phyloP scores from a whole-genome alignment of 1,140 invertebrate species.

The Pseudobourletiella spinata region DNA sequence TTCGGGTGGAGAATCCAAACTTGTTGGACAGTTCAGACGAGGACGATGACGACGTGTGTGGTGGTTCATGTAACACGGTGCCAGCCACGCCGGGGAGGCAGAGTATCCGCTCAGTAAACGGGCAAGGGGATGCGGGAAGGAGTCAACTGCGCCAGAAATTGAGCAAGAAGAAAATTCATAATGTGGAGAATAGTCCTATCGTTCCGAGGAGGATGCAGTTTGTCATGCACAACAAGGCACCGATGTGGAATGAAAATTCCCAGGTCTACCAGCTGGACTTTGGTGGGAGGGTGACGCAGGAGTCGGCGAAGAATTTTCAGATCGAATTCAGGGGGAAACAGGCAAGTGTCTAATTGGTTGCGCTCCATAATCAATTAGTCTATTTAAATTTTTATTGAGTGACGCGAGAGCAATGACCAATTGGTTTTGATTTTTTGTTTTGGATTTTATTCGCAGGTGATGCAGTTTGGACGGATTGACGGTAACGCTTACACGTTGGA shows the following conservation, averaged over 20 bases:
- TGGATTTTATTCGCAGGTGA: constrained; percentile 71
- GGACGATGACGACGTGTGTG: constrained; percentile 10
- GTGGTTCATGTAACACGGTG: too few relatives aligned
- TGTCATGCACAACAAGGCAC: constrained; percentile 97
- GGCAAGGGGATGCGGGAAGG: too few relatives aligned
- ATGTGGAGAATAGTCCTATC: constrained; percentile 39
- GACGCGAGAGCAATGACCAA: too few relatives aligned
- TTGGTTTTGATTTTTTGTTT: too few relatives aligned
- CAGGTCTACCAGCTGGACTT: constrained; percentile 99
- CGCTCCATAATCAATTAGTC: too few relatives aligned
- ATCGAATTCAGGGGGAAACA: constrained; percentile 96
- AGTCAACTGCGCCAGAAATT: constrained; percentile 81
- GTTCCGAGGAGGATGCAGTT: constrained; percentile 61
- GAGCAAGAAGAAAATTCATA: constrained; percentile 33
- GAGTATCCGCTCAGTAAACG: too few relatives aligned
- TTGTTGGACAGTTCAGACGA: constrained; percentile 33
- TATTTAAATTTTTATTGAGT: too few relatives aligned
- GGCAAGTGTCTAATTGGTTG: too few relatives aligned
- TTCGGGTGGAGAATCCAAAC: too few relatives aligned
- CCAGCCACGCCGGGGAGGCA: too few relatives aligned
- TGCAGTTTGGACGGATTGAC: constrained; percentile 99
- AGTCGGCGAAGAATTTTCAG: constrained; percentile 99
- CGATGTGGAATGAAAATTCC: constrained; percentile 98
- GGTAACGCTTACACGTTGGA: constrained; percentile 97
- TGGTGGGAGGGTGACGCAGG: constrained; percentile 96